Conservation (phyloP, 1,140 invertebrate species). For the Meloidogyne exigua region DNA sequence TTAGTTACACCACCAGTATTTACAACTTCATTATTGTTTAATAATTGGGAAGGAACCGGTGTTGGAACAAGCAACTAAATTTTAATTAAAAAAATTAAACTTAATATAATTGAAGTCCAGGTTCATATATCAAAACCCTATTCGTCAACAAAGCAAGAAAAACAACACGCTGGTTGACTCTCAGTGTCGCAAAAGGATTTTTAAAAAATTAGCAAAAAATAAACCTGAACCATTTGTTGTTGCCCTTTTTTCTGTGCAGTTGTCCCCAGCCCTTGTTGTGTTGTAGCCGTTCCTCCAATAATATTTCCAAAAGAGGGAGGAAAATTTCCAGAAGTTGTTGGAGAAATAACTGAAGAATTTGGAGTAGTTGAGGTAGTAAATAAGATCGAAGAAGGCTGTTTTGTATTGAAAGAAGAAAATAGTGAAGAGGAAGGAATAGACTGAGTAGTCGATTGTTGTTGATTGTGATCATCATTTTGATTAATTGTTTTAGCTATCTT, state of each 20-base stretch:
- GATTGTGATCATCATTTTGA: not conserved
- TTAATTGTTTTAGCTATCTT: not conserved
- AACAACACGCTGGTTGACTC: no score
- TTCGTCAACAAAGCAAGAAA: no score
- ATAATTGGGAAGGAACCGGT: not conserved
- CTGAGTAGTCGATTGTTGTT: not conserved
- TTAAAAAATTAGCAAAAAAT: not conserved
- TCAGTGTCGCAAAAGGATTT: no score
- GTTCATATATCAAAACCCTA: no score
- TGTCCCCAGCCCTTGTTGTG: not conserved
- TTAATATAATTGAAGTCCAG: no score
- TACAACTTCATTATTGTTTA: not conserved
- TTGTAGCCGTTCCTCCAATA: not conserved
- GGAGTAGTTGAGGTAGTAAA: not conserved
- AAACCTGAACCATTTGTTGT: conserved; percentile 3
- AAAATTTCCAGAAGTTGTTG: not conserved
- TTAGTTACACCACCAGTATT: not conserved
- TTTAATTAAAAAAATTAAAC: not conserved
- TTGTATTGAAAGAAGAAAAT: conserved; percentile 5
- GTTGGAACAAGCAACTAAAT: conserved; percentile 4
- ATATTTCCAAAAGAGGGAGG: not conserved
- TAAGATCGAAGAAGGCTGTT: not conserved
- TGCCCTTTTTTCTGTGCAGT: not conserved
- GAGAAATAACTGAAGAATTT: not conserved
- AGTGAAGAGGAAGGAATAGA: not conserved